Base-by-base conservation (phyloP, 1,140 invertebrate genomes). In the Pseudomyrmex sp. region DNA sequence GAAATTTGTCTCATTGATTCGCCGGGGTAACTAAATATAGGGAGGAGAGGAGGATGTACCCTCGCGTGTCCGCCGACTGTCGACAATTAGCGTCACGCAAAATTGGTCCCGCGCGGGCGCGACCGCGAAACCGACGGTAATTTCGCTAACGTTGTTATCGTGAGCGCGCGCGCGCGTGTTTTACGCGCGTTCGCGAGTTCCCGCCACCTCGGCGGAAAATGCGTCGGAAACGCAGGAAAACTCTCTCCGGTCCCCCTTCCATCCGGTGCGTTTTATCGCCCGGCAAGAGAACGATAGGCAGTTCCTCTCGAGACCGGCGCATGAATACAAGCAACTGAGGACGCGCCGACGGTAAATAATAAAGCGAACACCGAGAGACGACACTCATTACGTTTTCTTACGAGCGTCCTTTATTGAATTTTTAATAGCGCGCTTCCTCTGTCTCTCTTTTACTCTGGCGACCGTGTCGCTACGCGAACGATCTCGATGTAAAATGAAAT, bases 1-100 rank as follows among this genome's bases (percentile, higher is more conserved):
- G 54, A 58, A 61, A 68, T 87, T 87, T 87, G 73, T 87, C 66
- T 86, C 86, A 62, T 86, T 87, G 86, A 87, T 87, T 83, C 61
- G 59, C 69, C 52, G 52, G 44, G 26, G 10, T 35, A 15, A 44
- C 58, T 35, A 35, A 61, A 58, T 56, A 46, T n/a, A 63, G 12
- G 65, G 35, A 35, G 35, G 35, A 35, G 35, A 35, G 5, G 35
- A 35, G 35, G 35, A 26, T 46, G 58, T 72, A 50, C 18, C 50
- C 58, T 35, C 61, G 54, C 46, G 54, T 20, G 74, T 52, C 79
- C 74, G 48, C 72, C 63, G 58, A 52, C 54, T 13, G 70, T 54
- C 72, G 79, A 68, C 79, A 70, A 87, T 87, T 86, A 86, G 79
- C 66, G 44, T 66, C 54, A 59, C 72, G 65, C 46, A 46, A 72